Percentiles rank a stretch among this genome's conserved stretches.
These are phyloP conservation scores for Trachelus tabidus DNA, from an alignment of 2,888 invertebrate genomes.

Conservation along the genomic window DNA sequence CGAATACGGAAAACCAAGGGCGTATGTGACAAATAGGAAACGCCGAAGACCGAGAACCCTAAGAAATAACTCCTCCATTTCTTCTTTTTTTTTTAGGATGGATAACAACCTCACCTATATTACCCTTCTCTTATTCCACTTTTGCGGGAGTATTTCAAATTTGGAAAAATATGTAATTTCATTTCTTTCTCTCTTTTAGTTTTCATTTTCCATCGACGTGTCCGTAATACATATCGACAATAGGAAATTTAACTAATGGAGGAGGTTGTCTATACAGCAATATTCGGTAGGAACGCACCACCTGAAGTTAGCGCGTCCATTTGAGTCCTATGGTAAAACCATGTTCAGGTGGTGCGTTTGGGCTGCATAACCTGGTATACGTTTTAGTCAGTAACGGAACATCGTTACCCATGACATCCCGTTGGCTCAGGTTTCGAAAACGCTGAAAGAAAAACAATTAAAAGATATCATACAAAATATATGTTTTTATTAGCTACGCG, in stretches of 20 bases:
- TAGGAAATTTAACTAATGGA: background rate
- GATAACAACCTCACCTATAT: background rate
- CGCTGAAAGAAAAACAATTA: conserved; percentile 34
- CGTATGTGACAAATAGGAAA: conserved; percentile 21
- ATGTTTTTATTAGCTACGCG: conserved; percentile 43
- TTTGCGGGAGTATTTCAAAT: background rate
- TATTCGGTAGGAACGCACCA: too few species aligned
- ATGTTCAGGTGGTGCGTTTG: too few species aligned
- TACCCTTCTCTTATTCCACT: background rate
- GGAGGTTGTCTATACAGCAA: background rate
- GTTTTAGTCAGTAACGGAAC: background rate
- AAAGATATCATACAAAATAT: conserved; percentile 41
- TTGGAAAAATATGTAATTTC: background rate
- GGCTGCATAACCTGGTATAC: too few species aligned
- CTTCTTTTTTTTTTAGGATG: background rate
- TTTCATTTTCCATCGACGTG: background rate
- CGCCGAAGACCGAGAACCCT: background rate
- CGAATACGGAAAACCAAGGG: conserved; percentile 19
- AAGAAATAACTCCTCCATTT: background rate
- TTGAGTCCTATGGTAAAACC: too few species aligned
- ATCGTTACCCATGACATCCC: background rate
- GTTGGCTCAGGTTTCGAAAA: background rate
- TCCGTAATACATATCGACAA: background rate
- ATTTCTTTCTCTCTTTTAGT: background rate
- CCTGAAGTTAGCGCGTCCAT: too few species aligned